Evolutionary conservation across 2,888 invertebrate species (phyloP).

Genomic region (Phortica okadai): DNA sequence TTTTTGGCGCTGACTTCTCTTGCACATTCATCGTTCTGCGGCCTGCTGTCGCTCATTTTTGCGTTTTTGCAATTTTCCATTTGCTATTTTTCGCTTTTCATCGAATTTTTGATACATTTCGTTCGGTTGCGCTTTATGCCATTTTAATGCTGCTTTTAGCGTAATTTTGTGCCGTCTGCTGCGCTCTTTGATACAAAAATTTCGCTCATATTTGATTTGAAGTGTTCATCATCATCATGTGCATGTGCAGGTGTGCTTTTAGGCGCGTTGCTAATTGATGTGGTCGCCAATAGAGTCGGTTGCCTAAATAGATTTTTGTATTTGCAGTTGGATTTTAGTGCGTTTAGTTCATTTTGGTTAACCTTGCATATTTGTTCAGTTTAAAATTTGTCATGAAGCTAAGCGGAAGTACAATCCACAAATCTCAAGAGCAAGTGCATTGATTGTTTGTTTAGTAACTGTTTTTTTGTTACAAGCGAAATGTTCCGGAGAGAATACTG

Average conservation of each 20-base stretch:
- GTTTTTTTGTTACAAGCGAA: too few relatives aligned
- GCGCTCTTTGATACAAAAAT: background rate
- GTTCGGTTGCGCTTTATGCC: background rate
- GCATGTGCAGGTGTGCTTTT: constrained; percentile 1
- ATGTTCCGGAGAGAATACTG: too few relatives aligned
- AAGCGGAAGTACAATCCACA: too few relatives aligned
- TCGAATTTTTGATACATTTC: background rate
- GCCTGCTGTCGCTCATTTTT: background rate
- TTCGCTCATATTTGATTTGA: background rate
- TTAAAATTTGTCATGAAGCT: background rate
- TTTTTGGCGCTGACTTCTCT: background rate
- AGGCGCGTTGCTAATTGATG: constrained; percentile 18
- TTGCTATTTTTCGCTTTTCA: background rate
- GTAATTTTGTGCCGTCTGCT: background rate
- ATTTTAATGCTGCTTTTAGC: constrained; percentile 16
- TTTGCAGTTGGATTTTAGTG: background rate
- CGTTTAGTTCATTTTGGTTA: background rate
- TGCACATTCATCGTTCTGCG: background rate
- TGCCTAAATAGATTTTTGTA: constrained; percentile 1
- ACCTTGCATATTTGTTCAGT: background rate
- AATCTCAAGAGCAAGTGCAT: too few relatives aligned
- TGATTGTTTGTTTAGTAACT: too few relatives aligned
- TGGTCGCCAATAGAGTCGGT: background rate
- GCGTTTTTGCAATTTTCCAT: background rate
- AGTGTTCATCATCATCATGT: background rate